Percentiles rank a stretch among this genome's conserved stretches.
Conservation (phyloP, 2,888 invertebrate genomes). For the Drosophila pseudotalamancana region DNA sequence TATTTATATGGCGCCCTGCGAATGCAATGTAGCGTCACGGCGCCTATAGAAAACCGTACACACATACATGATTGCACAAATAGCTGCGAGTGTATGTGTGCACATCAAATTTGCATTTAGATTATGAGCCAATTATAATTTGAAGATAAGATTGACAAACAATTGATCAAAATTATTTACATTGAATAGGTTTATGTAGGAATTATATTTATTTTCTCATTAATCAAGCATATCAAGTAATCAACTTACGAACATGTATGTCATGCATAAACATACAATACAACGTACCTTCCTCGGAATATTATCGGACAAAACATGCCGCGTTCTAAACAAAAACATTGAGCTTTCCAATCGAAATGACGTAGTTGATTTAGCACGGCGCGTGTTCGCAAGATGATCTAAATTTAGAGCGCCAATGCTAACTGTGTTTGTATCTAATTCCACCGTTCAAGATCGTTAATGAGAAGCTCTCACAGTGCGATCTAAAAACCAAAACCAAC, state of each 20-base stretch:
- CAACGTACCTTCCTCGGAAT: slow-evolving; percentile 5
- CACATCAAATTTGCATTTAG: neutral
- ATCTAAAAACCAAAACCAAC: neutral
- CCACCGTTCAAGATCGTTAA: neutral
- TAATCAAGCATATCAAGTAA: neutral
- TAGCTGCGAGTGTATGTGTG: neutral
- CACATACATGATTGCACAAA: too few relatives aligned
- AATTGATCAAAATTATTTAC: slow-evolving; percentile 12
- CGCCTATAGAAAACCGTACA: too few relatives aligned
- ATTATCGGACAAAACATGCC: slow-evolving; percentile 46
- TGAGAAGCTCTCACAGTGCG: slow-evolving; percentile 35
- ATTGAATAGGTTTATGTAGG: neutral
- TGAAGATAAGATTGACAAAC: slow-evolving; percentile 5
- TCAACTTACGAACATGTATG: neutral
- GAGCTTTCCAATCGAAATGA: slow-evolving; percentile 36
- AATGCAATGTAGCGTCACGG: slow-evolving; percentile 6
- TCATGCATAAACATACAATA: neutral
- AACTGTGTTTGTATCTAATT: neutral
- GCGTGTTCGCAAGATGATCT: slow-evolving; percentile 45
- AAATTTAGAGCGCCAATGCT: slow-evolving; percentile 51
- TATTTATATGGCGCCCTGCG: slow-evolving; percentile 19
- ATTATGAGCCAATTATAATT: neutral
- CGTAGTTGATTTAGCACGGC: slow-evolving; percentile 38
- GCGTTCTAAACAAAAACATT: slow-evolving; percentile 1
- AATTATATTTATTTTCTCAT: neutral